Evolutionary conservation across 2,797 vertebrate species (phyloP).

Genomic region (Darevskia nairensis): DNA sequence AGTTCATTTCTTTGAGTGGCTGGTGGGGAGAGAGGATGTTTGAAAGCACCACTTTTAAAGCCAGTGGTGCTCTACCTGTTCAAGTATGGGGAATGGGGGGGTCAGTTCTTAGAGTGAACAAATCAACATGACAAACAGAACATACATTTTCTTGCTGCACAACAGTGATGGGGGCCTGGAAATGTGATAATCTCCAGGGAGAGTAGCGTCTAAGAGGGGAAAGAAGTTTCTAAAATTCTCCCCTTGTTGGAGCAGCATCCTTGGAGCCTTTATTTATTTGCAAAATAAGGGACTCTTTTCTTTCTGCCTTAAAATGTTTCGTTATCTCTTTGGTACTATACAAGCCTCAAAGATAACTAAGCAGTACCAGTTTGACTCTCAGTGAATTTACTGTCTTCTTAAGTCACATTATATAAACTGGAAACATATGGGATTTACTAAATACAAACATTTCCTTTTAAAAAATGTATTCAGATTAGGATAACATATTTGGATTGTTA

Average conservation of each 20-base stretch:
- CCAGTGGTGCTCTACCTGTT: neutral
- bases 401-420: neutral
- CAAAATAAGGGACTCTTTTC: neutral
- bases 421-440: neutral
- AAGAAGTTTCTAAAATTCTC: neutral
- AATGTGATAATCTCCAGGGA: slow-evolving; percentile 13
- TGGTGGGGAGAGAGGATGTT: no score
- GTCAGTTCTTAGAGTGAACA: neutral
- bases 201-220: neutral
- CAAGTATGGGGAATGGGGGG: no score
- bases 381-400: neutral
- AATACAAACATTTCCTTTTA: neutral
- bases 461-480: neutral
- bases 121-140: neutral
- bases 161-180: neutral
- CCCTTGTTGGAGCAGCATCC: neutral
- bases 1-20: neutral
- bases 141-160: neutral
- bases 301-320: neutral
- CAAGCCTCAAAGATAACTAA: neutral
- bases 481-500: no score
- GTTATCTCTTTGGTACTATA: neutral
- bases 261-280: neutral
- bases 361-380: neutral
- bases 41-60: neutral